Conservation (phyloP, 2,888 invertebrate species). For the Pollenia amentaria region DNA sequence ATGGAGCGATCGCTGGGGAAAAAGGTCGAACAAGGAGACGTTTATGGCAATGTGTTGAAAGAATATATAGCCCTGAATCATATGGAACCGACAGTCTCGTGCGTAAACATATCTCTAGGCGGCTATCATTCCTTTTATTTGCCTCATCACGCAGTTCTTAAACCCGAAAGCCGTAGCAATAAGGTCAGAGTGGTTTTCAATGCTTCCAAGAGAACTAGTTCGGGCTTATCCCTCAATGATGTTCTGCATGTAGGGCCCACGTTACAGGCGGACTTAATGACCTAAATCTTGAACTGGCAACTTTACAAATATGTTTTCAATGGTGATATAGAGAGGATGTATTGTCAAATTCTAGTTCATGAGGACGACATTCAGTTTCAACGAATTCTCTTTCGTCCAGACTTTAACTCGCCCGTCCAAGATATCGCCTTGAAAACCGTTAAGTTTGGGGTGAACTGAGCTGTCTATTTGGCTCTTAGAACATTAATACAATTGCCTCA, state of each 20-base stretch:
- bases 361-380: too few relatives aligned
- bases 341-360: too few relatives aligned
- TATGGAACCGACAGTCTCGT: background rate
- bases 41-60: background rate
- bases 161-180: slow-evolving; percentile 58
- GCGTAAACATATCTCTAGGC: background rate
- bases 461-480: slow-evolving; percentile 34
- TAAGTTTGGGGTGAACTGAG: slow-evolving; percentile 56
- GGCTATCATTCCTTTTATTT: slow-evolving; percentile 57
- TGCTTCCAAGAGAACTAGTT: slow-evolving; percentile 57
- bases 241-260: slow-evolving; percentile 60
- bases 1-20: background rate
- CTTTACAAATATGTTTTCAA: slow-evolving; percentile 59
- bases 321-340: too few relatives aligned
- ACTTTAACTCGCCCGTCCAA: too few relatives aligned
- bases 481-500: slow-evolving; percentile 18
- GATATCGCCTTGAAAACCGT: slow-evolving; percentile 63
- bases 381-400: too few relatives aligned
- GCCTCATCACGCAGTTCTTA: slow-evolving; percentile 71
- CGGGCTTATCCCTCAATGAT: slow-evolving; percentile 63
- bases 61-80: slow-evolving; percentile 12
- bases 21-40: background rate
- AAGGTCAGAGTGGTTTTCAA: slow-evolving; percentile 73
- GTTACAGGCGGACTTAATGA: background rate
- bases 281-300: background rate